phyloP scores from a whole-genome alignment of 2,888 invertebrate genomes.

The Diarsia dahlii region DNA sequence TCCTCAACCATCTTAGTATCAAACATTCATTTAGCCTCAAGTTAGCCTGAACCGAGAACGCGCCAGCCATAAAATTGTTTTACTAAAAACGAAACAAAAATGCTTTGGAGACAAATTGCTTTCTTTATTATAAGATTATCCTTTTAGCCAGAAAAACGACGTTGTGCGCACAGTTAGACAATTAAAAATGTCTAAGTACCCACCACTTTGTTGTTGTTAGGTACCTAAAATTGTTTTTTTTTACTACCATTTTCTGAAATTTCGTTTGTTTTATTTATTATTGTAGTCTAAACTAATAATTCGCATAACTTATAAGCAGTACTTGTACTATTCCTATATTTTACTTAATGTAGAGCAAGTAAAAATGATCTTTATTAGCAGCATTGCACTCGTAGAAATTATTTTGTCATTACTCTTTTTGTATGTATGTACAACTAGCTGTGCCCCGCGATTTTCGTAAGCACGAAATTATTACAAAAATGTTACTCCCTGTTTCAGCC shows the following conservation, averaged over 20 bases:
- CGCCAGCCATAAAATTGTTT: conserved; percentile 27
- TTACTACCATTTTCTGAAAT: neutral
- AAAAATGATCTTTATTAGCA: no score
- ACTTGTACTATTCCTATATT: no score
- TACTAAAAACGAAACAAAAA: conserved; percentile 35
- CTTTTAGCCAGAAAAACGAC: conserved; percentile 41
- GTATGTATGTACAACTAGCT: no score
- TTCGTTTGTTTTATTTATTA: no score
- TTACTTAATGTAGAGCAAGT: no score
- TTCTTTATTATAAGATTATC: conserved; percentile 47
- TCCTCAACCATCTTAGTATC: neutral
- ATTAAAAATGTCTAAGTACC: conserved; percentile 40
- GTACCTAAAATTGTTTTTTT: neutral
- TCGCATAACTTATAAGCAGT: no score
- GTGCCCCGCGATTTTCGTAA: no score
- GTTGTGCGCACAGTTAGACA: conserved; percentile 29
- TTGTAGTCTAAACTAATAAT: no score
- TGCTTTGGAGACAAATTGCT: conserved; percentile 42
- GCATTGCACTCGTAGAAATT: no score
- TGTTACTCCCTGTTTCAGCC: no score
- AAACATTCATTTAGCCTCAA: neutral
- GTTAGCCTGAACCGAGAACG: neutral
- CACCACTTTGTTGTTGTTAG: conserved; percentile 11
- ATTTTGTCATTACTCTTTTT: no score
- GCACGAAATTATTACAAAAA: no score